phyloP scores from a whole-genome alignment of 1,140 invertebrate species.

The Macrocentrus cingulum region DNA sequence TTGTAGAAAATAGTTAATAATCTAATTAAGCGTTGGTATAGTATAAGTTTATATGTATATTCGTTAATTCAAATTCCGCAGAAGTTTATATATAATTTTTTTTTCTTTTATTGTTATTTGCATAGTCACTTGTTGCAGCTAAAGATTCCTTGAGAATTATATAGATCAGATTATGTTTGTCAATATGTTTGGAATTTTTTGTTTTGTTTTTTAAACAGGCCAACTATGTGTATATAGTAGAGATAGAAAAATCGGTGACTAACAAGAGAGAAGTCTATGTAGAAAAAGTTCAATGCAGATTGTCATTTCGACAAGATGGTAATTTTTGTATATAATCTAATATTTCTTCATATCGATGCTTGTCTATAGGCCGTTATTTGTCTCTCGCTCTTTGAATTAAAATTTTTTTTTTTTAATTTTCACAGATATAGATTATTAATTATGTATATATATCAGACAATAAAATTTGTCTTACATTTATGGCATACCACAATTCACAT shows the following conservation, averaged over 20 bases:
- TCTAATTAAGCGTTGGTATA: constrained; percentile 26
- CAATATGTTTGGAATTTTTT: constrained; percentile 5
- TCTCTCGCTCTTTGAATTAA: background rate
- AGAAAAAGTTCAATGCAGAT: background rate
- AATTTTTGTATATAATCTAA: constrained; percentile 5
- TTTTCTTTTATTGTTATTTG: background rate
- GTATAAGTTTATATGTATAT: background rate
- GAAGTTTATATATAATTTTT: too few relatives aligned
- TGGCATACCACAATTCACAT: too few relatives aligned
- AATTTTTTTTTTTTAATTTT: too few relatives aligned
- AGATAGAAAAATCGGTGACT: constrained; percentile 30
- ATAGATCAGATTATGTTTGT: background rate
- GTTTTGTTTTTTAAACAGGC: constrained; percentile 20
- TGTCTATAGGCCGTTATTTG: constrained; percentile 17
- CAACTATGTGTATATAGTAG: constrained; percentile 13
- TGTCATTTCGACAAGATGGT: constrained; percentile 9
- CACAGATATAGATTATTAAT: too few relatives aligned
- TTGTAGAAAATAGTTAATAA: constrained; percentile 30
- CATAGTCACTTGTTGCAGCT: background rate
- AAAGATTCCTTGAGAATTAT: constrained; percentile 16
- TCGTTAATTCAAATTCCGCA: background rate
- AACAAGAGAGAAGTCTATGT: constrained; percentile 14
- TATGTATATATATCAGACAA: too few relatives aligned
- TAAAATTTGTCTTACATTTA: too few relatives aligned
- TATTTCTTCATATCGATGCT: constrained; percentile 17